Base-by-base conservation (phyloP, 1,140 invertebrate genomes). In the Conopomorpha cramerella region DNA sequence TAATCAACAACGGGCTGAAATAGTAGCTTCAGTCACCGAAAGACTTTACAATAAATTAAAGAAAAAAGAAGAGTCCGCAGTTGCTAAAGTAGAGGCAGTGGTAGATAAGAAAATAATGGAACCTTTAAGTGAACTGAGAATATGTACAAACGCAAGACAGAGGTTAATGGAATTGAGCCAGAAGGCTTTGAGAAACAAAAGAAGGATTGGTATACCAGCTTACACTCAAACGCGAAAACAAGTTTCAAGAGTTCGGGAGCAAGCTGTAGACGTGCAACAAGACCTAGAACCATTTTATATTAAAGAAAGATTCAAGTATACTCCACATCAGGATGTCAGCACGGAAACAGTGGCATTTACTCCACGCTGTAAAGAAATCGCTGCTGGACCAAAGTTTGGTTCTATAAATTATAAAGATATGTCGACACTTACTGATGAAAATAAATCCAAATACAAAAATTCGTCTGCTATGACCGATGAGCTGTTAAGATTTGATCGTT, bases 1-100 rank as follows among this genome's bases (percentile, higher is more conserved):
- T 41, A 70, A 60, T 37, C 47, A 48, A 26, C 70, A 82, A 38
- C 62, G 85, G 48, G 81, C 84, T 3, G 83, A 86, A 57, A 86
- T 87, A 28, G 83, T 88, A 10, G 84, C 85, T 8, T 84, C 84
- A 0, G 86, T 88, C 1, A 88, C 86, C 0, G 80, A 84, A 48
- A 71, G 86, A 40, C 57, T 87, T n/a, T 88, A 87, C 51, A 76
- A 81, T 0, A 82, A 80, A 41, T 67, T 80, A 16, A 86, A 84
- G 51, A 80, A 77, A 31, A 74, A 78, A 37, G 84, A 86, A 38
- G 79, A 79, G 17, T 61, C 50, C 12, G 67, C 66, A 10, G 61
- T 67, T 32, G 55, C 60, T n/a, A 73, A 78, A 59, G 31, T 59
- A 16, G 60, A 78, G 45, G 36, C 58, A 30, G 31, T 55, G 7